Evolutionary conservation across 2,888 invertebrate species (phyloP), one percentile per base, ranked within the genome.

Genomic region (Exephanes ischioxanthus): DNA sequence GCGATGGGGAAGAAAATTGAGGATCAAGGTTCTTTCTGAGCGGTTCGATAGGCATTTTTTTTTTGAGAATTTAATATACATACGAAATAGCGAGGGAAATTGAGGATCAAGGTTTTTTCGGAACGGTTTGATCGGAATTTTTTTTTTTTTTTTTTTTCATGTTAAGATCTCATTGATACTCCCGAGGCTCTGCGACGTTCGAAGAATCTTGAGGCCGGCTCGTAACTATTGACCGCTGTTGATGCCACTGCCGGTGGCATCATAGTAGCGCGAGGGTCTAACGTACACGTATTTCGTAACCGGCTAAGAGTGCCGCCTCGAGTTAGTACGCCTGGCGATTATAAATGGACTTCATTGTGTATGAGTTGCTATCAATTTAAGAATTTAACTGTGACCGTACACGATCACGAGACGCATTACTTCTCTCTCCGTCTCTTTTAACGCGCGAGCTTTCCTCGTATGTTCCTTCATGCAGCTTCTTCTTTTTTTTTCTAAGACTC

Each of bases 291-390:
- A 88, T 90, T 90, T 92, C 91, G 89, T 89, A 89, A 92, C 88
- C 87, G 89, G 88, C 88, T 89, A 90, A 88, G 89, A 79, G 85
- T 79, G 80, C 82, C 79, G 80, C 82, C 89, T 90, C 91, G 89
- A 92, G 91, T 92, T 92, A 92, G 88, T 85, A 82, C 82, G 90
- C 89, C 87, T 89, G 86, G 88, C 91, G 91, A 93, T 93, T 91
- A 91, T 92, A 92, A 93, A 92, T 92, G 92, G 90, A 91, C 90
- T 90, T 93, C 92, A 93, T 93, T 93, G 93, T 93, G 89, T 90
- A 92, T 90, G 93, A 93, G 93, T 93, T 93, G 92, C 91, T 92
- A 92, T 91, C 93, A 93, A 93, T 93, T 93, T 93, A 91, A 90
- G 91, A 91, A 92, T 90, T 91, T 92, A 92, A 91, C 90, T 87